Conservation (phyloP, 2,113 vertebrate genomes). For the Nematolebias whitei region DNA sequence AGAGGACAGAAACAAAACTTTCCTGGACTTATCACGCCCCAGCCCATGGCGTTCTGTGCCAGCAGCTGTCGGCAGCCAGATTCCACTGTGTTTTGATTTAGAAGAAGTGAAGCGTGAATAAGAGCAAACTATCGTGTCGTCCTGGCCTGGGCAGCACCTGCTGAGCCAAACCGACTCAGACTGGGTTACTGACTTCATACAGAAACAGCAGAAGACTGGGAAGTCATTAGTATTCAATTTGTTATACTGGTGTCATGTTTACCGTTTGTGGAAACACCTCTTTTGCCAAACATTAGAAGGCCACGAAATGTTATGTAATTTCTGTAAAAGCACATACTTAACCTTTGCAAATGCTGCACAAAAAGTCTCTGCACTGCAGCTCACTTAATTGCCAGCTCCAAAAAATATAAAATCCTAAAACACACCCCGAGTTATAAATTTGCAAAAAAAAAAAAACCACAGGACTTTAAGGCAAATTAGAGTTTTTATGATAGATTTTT, state of each 20-base stretch:
- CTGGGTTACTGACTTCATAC: background rate
- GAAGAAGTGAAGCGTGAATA: conserved; percentile 52
- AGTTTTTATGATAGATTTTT: too few relatives aligned
- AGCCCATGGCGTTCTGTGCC: conserved; percentile 27
- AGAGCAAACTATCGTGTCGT: conserved; percentile 38
- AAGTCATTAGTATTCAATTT: background rate
- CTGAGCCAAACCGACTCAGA: conserved; percentile 4
- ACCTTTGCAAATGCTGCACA: background rate
- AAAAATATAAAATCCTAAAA: background rate
- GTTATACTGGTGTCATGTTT: background rate
- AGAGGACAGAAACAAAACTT: conserved; percentile 26
- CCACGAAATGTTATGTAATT: background rate
- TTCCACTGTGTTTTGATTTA: conserved; percentile 55
- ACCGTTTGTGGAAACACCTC: too few relatives aligned
- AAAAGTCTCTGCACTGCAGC: background rate
- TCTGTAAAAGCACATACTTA: background rate
- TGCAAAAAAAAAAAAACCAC: too few relatives aligned
- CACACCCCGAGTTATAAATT: too few relatives aligned
- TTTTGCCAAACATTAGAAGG: too few relatives aligned
- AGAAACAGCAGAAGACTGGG: conserved; percentile 4
- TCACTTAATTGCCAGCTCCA: background rate
- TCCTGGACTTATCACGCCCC: conserved; percentile 14
- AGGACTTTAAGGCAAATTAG: too few relatives aligned
- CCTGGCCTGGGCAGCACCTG: conserved; percentile 38
- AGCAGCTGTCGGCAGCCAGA: conserved; percentile 48